Conservation (phyloP, 2,888 invertebrate genomes). For the Amaurobius ferox region DNA sequence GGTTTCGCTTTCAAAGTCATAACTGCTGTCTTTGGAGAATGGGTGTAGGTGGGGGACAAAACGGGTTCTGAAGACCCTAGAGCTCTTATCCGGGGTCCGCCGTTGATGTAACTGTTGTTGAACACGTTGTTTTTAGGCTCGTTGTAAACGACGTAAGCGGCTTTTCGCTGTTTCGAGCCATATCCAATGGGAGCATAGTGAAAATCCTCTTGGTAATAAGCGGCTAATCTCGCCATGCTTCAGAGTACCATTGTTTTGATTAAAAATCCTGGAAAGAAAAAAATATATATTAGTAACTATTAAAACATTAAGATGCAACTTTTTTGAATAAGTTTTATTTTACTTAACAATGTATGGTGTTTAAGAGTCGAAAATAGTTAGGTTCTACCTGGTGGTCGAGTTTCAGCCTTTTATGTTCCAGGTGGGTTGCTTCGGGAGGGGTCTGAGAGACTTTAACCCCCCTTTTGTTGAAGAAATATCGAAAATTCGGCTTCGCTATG, state of each 20-base stretch:
- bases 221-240: constrained; percentile 58
- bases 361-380: too few species aligned
- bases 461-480: too few species aligned
- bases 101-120: background rate
- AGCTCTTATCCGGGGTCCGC: constrained; percentile 7
- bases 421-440: too few species aligned
- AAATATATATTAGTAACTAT: too few species aligned
- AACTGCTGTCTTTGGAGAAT: background rate
- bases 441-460: too few species aligned
- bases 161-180: constrained; percentile 33
- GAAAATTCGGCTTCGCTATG: too few species aligned
- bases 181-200: constrained; percentile 32
- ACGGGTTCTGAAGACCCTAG: constrained; percentile 35
- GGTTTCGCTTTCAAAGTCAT: constrained; percentile 33
- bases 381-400: too few species aligned
- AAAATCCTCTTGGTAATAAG: constrained; percentile 63
- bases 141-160: constrained; percentile 33
- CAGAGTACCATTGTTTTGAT: background rate
- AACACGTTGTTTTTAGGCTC: constrained; percentile 28
- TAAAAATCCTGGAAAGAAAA: constrained; percentile 19
- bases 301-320: too few species aligned
- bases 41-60: background rate
- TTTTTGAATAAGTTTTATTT: too few species aligned
- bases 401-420: too few species aligned
- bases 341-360: too few species aligned